phyloP scores from a whole-genome alignment of 2,113 vertebrate genomes.

The Notothenia rossii region DNA sequence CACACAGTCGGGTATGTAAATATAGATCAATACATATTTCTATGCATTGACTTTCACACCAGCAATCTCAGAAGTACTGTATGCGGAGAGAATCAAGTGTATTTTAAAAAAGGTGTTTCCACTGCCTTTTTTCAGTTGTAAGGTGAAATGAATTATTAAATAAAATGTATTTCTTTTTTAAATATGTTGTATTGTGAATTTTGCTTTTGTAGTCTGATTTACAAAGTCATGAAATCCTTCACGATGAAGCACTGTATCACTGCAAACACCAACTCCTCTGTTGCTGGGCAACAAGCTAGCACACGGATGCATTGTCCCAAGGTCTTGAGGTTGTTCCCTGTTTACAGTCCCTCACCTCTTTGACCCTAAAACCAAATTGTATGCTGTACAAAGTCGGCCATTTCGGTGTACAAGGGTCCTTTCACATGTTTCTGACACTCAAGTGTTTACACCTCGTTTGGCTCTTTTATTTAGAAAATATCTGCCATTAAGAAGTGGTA shows the following conservation, averaged over 20 bases:
- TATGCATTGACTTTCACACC: neutral
- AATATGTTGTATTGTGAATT: constrained; percentile 6
- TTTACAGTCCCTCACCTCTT: constrained; percentile 11
- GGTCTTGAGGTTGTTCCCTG: constrained; percentile 13
- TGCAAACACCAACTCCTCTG: neutral
- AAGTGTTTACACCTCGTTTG: constrained; percentile 11
- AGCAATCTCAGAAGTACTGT: constrained; percentile 21
- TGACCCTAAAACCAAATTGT: constrained; percentile 24
- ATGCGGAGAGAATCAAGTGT: neutral
- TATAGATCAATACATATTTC: constrained; percentile 11
- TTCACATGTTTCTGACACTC: constrained; percentile 9
- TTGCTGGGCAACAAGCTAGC: constrained; percentile 53
- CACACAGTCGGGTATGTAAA: neutral
- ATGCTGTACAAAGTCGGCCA: neutral
- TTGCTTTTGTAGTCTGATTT: constrained; percentile 22
- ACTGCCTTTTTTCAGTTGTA: constrained; percentile 5
- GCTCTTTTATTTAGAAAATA: constrained; percentile 16
- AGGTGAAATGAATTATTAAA: constrained; percentile 43
- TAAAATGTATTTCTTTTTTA: constrained; percentile 47
- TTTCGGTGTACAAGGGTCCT: neutral
- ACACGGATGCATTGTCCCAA: constrained; percentile 40
- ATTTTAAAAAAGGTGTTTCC: constrained; percentile 10
- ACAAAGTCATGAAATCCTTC: neutral
- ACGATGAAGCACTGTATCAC: neutral
- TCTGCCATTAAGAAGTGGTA: neutral